A percentile compares a stretch with the other conserved stretches of the same genome.
Conservation (phyloP, 1,140 invertebrate species). For the Gerris buenoi region DNA sequence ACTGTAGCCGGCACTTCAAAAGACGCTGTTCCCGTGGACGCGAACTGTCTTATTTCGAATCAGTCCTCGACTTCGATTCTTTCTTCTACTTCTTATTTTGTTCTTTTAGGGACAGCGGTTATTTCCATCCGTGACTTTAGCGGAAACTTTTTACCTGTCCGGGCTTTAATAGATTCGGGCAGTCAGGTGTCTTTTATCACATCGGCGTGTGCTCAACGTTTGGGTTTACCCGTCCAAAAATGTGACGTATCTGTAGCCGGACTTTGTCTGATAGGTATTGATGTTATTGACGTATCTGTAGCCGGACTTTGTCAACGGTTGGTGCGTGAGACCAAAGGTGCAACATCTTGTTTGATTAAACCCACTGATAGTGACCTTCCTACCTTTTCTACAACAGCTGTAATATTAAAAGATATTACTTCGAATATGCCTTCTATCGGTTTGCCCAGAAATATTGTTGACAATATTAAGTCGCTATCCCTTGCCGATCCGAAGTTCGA, state of each 20-base stretch:
- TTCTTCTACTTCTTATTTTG: not conserved
- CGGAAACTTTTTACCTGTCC: not conserved
- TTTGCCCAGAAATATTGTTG: not conserved
- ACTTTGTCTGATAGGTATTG: not conserved
- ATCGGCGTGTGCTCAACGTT: not conserved
- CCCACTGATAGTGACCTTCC: not conserved
- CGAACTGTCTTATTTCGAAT: not conserved
- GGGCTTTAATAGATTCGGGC: not conserved
- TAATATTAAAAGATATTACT: not conserved
- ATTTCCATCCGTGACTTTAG: not conserved
- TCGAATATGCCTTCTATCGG: not conserved
- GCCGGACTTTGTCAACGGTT: not conserved
- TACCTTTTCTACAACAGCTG: not conserved
- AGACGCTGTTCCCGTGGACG: not conserved
- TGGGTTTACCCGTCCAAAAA: not conserved
- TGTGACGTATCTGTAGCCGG: not conserved
- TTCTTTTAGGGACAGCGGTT: not conserved
- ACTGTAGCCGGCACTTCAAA: not conserved
- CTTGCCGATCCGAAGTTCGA: not conserved
- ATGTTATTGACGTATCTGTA: not conserved
- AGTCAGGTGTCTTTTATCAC: not conserved
- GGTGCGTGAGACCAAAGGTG: not conserved
- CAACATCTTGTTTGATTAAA: not conserved
- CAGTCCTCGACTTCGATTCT: not conserved
- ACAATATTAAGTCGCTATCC: not conserved